phyloP scores from a whole-genome alignment of 1,140 invertebrate species.

The Holotrichia oblita region DNA sequence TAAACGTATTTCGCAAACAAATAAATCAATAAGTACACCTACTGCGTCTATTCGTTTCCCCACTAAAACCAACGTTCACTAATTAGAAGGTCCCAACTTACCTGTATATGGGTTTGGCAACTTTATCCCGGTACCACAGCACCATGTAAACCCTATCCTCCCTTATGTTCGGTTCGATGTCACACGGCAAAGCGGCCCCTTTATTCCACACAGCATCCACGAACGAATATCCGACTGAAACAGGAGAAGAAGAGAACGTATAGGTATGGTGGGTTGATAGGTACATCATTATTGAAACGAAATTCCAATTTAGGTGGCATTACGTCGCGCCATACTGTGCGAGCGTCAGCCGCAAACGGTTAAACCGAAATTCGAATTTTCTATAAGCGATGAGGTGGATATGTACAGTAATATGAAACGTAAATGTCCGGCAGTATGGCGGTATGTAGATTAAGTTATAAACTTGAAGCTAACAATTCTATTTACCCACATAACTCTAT shows the following conservation, averaged over 20 bases:
- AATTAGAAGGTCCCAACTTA: slow-evolving; percentile 60
- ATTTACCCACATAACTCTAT: no score
- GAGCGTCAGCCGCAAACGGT: not conserved
- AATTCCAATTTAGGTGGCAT: slow-evolving; percentile 27
- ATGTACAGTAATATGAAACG: no score
- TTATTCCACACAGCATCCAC: slow-evolving; percentile 83
- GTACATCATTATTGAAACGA: slow-evolving; percentile 8
- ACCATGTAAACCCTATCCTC: slow-evolving; percentile 90
- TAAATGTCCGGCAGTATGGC: no score
- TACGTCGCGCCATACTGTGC: not conserved
- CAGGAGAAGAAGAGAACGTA: not conserved
- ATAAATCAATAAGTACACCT: no score
- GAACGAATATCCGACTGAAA: slow-evolving; percentile 60
- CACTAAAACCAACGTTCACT: not conserved
- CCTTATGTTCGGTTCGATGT: slow-evolving; percentile 78
- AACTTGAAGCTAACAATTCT: no score
- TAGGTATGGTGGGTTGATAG: not conserved
- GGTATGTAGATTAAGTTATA: no score
- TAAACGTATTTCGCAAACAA: no score
- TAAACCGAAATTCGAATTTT: slow-evolving; percentile 25
- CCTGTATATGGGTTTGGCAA: slow-evolving; percentile 88
- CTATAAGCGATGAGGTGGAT: not conserved
- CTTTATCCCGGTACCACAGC: slow-evolving; percentile 86
- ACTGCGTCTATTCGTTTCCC: not conserved
- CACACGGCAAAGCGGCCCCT: slow-evolving; percentile 82